These are phyloP conservation scores for Pelecanoides urinatrix DNA, from an alignment of 2,113 vertebrate species.

Conservation along the genomic window DNA sequence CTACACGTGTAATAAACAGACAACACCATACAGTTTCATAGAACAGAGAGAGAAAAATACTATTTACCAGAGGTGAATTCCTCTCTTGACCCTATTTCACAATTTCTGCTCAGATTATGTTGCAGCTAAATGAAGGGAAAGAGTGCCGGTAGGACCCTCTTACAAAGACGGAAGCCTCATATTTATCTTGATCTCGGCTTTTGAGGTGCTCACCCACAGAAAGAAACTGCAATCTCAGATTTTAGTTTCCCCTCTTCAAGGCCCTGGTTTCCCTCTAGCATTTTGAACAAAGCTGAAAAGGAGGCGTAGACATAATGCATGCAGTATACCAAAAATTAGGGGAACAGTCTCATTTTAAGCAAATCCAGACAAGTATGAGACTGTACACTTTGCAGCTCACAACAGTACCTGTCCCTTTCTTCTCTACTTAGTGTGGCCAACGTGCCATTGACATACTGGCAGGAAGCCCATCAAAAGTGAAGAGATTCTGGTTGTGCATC, in stretches of 20 bases:
- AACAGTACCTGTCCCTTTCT: background rate
- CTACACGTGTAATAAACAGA: background rate
- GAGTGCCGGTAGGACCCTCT: fast-evolving
- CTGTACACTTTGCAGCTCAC: background rate
- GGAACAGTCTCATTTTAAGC: background rate
- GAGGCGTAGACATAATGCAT: background rate
- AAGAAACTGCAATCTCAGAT: background rate
- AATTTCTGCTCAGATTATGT: background rate
- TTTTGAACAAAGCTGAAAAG: background rate
- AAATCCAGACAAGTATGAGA: background rate
- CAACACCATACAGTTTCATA: background rate
- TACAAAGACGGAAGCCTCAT: background rate
- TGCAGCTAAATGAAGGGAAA: background rate
- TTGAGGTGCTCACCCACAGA: background rate
- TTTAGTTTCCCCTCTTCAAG: background rate
- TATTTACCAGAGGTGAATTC: background rate
- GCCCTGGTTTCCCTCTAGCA: background rate
- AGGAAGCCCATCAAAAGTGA: background rate
- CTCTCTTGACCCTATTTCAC: background rate
- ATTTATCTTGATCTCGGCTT: background rate
- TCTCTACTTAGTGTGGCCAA: background rate
- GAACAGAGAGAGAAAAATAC: background rate
- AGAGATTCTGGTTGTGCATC: background rate
- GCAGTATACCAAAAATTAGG: background rate
- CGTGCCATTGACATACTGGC: background rate